Evolutionary conservation across 2,888 invertebrate genomes (phyloP), one percentile per base, ranked within the genome.

Genomic region (Cotesia congregata): DNA sequence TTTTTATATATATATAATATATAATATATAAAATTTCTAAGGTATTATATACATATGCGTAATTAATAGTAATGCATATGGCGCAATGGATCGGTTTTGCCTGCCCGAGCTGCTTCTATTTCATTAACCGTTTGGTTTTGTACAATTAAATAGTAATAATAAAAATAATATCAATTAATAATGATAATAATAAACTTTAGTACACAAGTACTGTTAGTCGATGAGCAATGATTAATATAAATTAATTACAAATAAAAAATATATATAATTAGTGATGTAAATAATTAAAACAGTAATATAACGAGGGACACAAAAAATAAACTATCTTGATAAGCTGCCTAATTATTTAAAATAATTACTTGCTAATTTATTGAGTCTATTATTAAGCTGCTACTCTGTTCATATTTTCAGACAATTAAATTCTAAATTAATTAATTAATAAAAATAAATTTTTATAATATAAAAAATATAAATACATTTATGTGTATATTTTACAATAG

Each of bases 31-130:
- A 85, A 85, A 85, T 81, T 83, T 83, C 85, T 86, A 84, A 83
- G 30, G 30, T 30, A 84, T 83, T 83, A 80, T 83, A 85, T 86
- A 87, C 84, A 85, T 86, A 87, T 85, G 85, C 84, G 81, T 86
- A 84, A 50, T 50, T 85, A 82, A 75, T 72, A 78, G 75, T 85
- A 85, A 83, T 87, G 84, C 84, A 85, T 83, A 85, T 84, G 87
- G 86, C 85, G 84, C 86, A 88, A 86, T 87, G 83, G 82, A 86
- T 84, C 82, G 82, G 83, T 84, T 85, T 83, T 82, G 86, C 88
- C 89, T 89, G 88, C 89, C 88, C 88, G 88, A 88, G 88, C 88
- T 89, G 88, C 87, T 87, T 85, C 86, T 77, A 79, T 80, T 80
- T 77, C 84, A 81, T 80, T 78, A 50, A 84, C 81, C 81, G 83